phyloP scores from a whole-genome alignment of 2,797 vertebrate species.

The Sebastes flavidus region DNA sequence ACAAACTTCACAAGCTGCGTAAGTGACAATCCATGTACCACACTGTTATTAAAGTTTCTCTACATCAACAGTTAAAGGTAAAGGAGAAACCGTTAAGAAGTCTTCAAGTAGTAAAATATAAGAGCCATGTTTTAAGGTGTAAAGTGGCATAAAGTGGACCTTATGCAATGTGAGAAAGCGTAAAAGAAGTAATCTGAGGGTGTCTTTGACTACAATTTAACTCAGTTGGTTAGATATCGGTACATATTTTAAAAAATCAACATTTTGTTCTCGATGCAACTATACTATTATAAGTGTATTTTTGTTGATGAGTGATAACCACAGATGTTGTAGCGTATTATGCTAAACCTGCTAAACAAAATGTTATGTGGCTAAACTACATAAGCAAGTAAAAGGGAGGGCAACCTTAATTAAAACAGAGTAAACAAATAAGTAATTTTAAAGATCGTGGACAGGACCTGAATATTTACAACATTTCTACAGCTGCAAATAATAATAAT shows the following conservation, averaged over 20 bases:
- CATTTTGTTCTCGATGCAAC: not conserved
- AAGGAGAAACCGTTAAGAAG: not conserved
- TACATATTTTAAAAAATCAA: not conserved
- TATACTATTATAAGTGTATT: not conserved
- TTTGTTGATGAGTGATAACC: not conserved
- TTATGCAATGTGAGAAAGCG: not conserved
- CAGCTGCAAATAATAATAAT: not conserved
- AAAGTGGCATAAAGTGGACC: not conserved
- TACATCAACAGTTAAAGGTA: not conserved
- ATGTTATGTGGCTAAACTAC: not conserved
- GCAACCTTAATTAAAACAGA: not conserved
- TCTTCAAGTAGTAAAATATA: not conserved
- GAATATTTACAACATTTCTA: not conserved
- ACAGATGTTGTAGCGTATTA: not conserved
- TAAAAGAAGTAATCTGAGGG: constrained; percentile 6
- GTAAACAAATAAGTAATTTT: not conserved
- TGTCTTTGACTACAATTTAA: constrained; percentile 4
- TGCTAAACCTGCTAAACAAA: not conserved
- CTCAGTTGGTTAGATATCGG: not conserved
- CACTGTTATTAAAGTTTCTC: not conserved
- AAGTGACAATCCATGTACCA: constrained; percentile 6
- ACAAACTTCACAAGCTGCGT: constrained; percentile 13
- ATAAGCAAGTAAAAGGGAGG: not conserved
- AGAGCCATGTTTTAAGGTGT: constrained; percentile 19
- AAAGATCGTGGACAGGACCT: not conserved